Evolutionary conservation across 2,888 invertebrate genomes (phyloP).

Genomic region (Hololepta plana): DNA sequence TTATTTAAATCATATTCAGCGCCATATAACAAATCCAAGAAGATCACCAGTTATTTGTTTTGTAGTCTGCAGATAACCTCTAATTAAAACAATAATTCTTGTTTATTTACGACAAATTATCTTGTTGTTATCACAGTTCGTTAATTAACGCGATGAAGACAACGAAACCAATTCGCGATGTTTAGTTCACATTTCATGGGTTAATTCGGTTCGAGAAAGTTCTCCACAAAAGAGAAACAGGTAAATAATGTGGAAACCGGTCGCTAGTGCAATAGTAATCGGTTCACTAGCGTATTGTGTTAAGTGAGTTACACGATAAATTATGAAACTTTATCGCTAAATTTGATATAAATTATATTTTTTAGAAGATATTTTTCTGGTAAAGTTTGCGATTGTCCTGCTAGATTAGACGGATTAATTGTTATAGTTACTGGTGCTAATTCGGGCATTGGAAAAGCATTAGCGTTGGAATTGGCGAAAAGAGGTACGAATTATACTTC

Average conservation of each 20-base stretch:
- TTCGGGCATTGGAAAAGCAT: conserved; percentile 38
- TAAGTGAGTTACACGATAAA: conserved; percentile 17
- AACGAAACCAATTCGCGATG: too few relatives aligned
- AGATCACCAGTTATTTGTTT: too few relatives aligned
- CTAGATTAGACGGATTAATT: conserved; percentile 26
- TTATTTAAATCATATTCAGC: too few relatives aligned
- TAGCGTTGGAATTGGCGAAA: conserved; percentile 31
- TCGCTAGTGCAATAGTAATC: conserved; percentile 18
- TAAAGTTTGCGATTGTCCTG: conserved; percentile 20
- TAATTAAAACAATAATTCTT: too few relatives aligned
- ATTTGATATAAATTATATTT: conserved; percentile 8
- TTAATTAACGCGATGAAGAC: too few relatives aligned
- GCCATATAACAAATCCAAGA: too few relatives aligned
- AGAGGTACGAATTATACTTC: conserved; percentile 19
- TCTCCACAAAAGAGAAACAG: too few relatives aligned
- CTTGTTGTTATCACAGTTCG: too few relatives aligned
- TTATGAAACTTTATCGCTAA: not conserved
- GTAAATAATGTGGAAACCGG: conserved; percentile 22
- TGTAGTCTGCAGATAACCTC: too few relatives aligned
- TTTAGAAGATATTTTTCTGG: conserved; percentile 25
- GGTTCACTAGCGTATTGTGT: conserved; percentile 21
- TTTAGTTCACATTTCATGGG: too few relatives aligned
- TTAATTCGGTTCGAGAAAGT: too few relatives aligned
- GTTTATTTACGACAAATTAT: too few relatives aligned
- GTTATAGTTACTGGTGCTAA: conserved; percentile 40